Conservation (phyloP, 2,888 invertebrate genomes). For the Leptinotarsa juncta region DNA sequence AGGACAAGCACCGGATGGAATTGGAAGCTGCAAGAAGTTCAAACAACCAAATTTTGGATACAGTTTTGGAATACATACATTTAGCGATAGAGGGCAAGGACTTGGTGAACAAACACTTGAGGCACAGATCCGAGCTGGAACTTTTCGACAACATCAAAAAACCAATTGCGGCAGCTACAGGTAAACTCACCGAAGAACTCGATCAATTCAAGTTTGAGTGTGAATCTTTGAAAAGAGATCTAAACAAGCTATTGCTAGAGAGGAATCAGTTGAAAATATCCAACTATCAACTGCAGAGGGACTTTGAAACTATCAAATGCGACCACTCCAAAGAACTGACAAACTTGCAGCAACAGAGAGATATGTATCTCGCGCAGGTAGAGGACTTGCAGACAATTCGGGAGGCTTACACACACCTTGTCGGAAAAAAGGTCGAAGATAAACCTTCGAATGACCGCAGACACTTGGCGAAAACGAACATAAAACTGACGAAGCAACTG, state of each 20-base stretch:
- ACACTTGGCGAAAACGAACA: conserved; percentile 38
- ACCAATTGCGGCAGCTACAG: conserved; percentile 28
- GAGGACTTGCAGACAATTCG: conserved; percentile 53
- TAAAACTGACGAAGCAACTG: conserved; percentile 32
- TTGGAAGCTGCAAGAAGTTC: conserved; percentile 27
- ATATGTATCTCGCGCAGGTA: conserved; percentile 51
- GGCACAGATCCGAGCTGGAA: conserved; percentile 25
- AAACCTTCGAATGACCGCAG: conserved; percentile 33
- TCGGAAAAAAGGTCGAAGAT: conserved; percentile 42
- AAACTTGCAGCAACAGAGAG: conserved; percentile 41
- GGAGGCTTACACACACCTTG: conserved; percentile 51
- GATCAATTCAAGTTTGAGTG: conserved; percentile 38
- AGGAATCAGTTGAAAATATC: conserved; percentile 42
- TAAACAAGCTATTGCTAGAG: conserved; percentile 43
- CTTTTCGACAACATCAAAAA: conserved; percentile 32
- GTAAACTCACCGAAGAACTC: conserved; percentile 33
- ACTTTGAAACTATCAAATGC: conserved; percentile 28
- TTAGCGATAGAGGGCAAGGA: conserved; percentile 38
- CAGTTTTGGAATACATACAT: conserved; percentile 32
- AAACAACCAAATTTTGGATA: background rate
- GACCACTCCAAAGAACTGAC: conserved; percentile 34
- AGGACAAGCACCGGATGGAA: conserved; percentile 49
- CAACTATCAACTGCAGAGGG: conserved; percentile 30
- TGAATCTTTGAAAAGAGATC: conserved; percentile 38
- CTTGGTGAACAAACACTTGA: conserved; percentile 12